Conservation (phyloP, 2,113 vertebrate genomes). For the Pogonocichla stellata region DNA sequence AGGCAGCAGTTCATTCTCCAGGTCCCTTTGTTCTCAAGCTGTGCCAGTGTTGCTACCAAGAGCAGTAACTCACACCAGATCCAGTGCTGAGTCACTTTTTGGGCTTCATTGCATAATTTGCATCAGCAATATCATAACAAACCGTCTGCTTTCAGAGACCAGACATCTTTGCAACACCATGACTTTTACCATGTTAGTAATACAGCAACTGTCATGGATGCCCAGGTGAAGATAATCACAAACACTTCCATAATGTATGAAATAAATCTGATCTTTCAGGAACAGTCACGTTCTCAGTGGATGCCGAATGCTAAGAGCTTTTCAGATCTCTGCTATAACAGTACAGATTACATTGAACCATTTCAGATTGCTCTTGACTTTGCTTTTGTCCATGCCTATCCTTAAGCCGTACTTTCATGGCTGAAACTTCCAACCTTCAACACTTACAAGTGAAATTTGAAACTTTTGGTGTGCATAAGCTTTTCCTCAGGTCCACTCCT, state of each 20-base stretch:
- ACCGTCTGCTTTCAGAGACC: neutral
- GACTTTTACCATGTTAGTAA: neutral
- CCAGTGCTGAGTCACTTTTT: neutral
- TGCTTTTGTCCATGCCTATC: neutral
- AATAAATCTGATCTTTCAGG: neutral
- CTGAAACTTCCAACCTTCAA: neutral
- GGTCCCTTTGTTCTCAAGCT: fast-evolving
- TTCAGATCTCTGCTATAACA: neutral
- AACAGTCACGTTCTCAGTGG: neutral
- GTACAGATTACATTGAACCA: neutral
- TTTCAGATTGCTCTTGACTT: neutral
- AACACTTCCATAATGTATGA: neutral
- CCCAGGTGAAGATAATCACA: neutral
- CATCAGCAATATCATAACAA: neutral
- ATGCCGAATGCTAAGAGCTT: neutral
- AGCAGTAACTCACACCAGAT: neutral
- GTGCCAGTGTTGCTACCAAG: neutral
- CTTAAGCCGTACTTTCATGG: neutral
- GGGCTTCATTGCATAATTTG: neutral
- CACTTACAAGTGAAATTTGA: neutral
- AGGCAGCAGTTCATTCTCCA: neutral
- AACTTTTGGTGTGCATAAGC: neutral
- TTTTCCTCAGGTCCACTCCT: neutral
- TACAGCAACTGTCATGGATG: neutral
- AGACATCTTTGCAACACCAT: neutral